Percentiles rank a stretch among this genome's conserved stretches.
phyloP scores from a whole-genome alignment of 2,888 invertebrate genomes.

The Habroteleia sp. region DNA sequence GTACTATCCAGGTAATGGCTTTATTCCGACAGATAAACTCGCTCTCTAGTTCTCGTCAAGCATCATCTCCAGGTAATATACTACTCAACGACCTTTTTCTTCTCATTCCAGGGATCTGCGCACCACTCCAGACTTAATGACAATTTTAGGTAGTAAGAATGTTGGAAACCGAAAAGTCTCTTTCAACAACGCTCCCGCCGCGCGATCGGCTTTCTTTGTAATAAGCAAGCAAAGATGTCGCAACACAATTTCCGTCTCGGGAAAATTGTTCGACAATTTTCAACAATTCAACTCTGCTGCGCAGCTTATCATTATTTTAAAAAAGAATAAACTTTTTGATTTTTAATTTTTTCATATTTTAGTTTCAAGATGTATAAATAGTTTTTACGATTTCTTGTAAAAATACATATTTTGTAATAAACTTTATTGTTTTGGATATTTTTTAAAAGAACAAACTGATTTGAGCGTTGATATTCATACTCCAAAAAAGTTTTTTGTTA shows the following conservation, averaged over 20 bases:
- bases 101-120: slow-evolving; percentile 53
- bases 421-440: too few relatives aligned
- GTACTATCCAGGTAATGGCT: slow-evolving; percentile 71
- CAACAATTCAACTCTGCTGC: slow-evolving; percentile 12
- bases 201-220: slow-evolving; percentile 65
- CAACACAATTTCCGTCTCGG: slow-evolving; percentile 66
- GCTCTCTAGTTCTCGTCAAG: slow-evolving; percentile 63
- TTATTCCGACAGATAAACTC: slow-evolving; percentile 70
- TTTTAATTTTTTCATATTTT: too few relatives aligned
- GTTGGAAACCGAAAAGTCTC: slow-evolving; percentile 67
- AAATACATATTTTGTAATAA: too few relatives aligned
- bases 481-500: too few relatives aligned
- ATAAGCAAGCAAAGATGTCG: slow-evolving; percentile 63
- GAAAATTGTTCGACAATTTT: slow-evolving; percentile 34
- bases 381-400: too few relatives aligned
- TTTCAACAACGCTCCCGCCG: slow-evolving; percentile 63
- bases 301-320: too few relatives aligned
- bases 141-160: slow-evolving; percentile 71
- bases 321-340: too few relatives aligned
- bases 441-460: too few relatives aligned
- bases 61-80: slow-evolving; percentile 66
- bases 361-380: too few relatives aligned
- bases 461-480: too few relatives aligned
- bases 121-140: slow-evolving; percentile 67
- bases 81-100: slow-evolving; percentile 65